These are phyloP conservation scores for Acanthurus tractus DNA, from an alignment of 2,797 vertebrate species.

Conservation along the genomic window DNA sequence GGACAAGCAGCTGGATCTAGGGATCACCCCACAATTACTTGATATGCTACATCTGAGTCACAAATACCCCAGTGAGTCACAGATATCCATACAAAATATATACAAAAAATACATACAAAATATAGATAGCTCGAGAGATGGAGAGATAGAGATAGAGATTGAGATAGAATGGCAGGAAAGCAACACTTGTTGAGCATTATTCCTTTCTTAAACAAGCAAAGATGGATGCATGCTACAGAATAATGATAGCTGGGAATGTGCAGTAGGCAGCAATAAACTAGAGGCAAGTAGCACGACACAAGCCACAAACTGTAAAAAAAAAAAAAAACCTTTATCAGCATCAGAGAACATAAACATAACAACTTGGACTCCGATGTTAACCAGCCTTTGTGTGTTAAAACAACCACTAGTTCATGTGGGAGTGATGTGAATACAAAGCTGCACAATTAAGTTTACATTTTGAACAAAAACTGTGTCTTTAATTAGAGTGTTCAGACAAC, in stretches of 20 bases:
- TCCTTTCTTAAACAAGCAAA: too few species aligned
- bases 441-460: not conserved
- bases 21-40: constrained; percentile 8
- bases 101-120: too few species aligned
- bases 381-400: too few species aligned
- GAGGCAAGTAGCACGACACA: too few species aligned
- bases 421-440: too few species aligned
- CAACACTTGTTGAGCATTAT: too few species aligned
- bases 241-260: not conserved
- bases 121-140: too few species aligned
- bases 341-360: not conserved
- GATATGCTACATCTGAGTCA: constrained; percentile 16
- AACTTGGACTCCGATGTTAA: not conserved
- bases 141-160: too few species aligned
- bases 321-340: not conserved
- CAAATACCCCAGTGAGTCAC: constrained; percentile 21
- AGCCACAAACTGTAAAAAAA: not conserved
- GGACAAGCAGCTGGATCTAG: constrained; percentile 4
- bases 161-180: too few species aligned
- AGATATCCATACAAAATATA: not conserved
- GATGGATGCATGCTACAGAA: not conserved
- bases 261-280: too few species aligned
- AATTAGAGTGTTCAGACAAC: not conserved
- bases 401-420: too few species aligned
- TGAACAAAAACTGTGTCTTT: not conserved